A percentile compares a stretch with the other conserved stretches of the same genome.
Conservation (phyloP, 1,140 invertebrate genomes). For the Trachymyrmex cornetzi region DNA sequence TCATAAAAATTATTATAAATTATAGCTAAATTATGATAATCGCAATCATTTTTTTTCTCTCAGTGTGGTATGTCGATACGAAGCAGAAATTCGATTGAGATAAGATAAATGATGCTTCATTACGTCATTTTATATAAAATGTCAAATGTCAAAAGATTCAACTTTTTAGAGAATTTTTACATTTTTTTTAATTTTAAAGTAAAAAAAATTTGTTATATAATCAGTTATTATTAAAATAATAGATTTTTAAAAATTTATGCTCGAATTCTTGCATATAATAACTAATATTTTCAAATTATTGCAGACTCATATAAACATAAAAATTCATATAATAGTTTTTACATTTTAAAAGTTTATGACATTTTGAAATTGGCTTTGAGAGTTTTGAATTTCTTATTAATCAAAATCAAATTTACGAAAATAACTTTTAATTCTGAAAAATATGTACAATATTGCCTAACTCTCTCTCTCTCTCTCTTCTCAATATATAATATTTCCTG, state of each 20-base stretch:
- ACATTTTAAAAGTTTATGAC: background rate
- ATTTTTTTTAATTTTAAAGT: too few species aligned
- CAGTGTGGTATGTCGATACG: too few species aligned
- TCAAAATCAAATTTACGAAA: background rate
- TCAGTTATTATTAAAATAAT: background rate
- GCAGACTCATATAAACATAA: background rate
- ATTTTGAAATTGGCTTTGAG: background rate
- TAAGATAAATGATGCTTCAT: background rate
- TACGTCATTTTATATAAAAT: background rate
- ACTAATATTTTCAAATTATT: background rate
- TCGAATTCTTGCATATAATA: background rate
- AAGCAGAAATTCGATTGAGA: background rate
- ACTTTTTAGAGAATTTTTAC: too few species aligned
- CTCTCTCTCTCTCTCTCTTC: too few species aligned
- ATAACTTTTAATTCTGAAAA: background rate
- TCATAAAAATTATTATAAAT: too few species aligned
- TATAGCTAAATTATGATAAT: too few species aligned
- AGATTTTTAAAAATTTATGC: background rate
- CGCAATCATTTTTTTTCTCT: too few species aligned
- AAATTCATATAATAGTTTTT: conserved; percentile 4
- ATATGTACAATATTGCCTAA: background rate
- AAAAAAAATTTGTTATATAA: background rate
- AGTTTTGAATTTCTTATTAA: background rate
- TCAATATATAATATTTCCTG: background rate
- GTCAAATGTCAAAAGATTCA: too few species aligned